Evolutionary conservation across 1,140 invertebrate genomes (phyloP), one percentile per base, ranked within the genome.

Genomic region (Heliothis virescens): DNA sequence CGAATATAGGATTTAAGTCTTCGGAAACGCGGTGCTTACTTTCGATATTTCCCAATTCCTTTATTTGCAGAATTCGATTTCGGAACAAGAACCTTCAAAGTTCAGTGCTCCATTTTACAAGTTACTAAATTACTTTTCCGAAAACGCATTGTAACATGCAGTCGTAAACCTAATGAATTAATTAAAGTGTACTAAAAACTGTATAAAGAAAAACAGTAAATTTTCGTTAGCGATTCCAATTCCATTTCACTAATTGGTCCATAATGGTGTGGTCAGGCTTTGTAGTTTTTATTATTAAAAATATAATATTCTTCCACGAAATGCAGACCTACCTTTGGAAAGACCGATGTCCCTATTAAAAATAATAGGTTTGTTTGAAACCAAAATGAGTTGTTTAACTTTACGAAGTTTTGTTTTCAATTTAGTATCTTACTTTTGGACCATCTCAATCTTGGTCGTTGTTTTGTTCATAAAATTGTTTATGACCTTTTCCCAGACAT

Each of bases 161-260:
- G 48, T 67, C 16, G 10, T 18, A 21, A 67, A 48, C 41, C 13
- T 16, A 18, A 67, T n/a, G 63, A 67, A 67, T 67, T 48, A 67
- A 67, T 67, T 48, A 67, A 16, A 5, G 63, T 48, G n/a, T 21
- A 67, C 41, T 48, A 67, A 21, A 16, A 67, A 2, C n/a, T n/a
- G n/a, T n/a, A n/a, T n/a, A n/a, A n/a, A 41, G 34, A 67, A 41
- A 67, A 48, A 67, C 41, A 48, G 63, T 67, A 48, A 12, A 67
- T 67, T 67, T 50, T 67, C 60, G 18, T 48, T 60, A 60, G 63
- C 12, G 16, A 48, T 21, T 67, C 29, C 63, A 48, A 67, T 67
- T 67, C 63, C 63, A 67, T 67, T 67, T 48, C 63, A 18, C 41
- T 67, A 67, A 67, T 67, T 67, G 63, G 63, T 9, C 0, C 10